Conservation (phyloP, 2,113 vertebrate genomes). For the Diadophis punctatus region DNA sequence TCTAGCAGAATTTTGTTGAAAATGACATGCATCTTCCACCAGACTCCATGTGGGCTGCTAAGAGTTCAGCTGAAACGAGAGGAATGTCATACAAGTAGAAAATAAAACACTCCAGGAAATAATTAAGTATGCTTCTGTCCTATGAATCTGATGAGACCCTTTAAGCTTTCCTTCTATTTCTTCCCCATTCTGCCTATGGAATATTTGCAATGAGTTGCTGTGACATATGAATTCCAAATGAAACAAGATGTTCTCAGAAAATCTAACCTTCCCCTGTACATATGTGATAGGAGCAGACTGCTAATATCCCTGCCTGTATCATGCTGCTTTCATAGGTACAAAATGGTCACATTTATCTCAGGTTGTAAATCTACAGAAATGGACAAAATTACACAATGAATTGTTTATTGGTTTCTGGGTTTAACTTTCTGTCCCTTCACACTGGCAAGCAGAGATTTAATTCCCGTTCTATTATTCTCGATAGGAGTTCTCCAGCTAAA, state of each 20-base stretch:
- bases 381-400: conserved; percentile 47
- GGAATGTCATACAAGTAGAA: conserved; percentile 44
- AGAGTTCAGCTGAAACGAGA: conserved; percentile 52
- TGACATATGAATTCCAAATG: conserved; percentile 52
- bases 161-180: conserved; percentile 37
- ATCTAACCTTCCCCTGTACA: conserved; percentile 33
- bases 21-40: conserved; percentile 49
- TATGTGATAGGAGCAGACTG: conserved; percentile 47
- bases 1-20: conserved; percentile 56
- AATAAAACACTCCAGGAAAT: conserved; percentile 57
- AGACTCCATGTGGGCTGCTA: conserved; percentile 40
- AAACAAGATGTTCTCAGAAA: conserved; percentile 44
- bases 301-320: conserved; percentile 49
- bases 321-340: conserved; percentile 46
- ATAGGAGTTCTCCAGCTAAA: conserved; percentile 35
- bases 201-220: conserved; percentile 49
- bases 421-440: conserved; percentile 17
- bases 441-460: conserved; percentile 43
- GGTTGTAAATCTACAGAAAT: conserved; percentile 49
- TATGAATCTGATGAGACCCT: conserved; percentile 24
- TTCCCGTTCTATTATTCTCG: conserved; percentile 39
- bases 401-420: conserved; percentile 23
- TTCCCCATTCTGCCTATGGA: conserved; percentile 39
- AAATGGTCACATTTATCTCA: conserved; percentile 39
- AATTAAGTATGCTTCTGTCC: conserved; percentile 40